These are phyloP conservation scores for Caenorhabditis sinica DNA, from an alignment of 2,888 invertebrate genomes.

Conservation along the genomic window DNA sequence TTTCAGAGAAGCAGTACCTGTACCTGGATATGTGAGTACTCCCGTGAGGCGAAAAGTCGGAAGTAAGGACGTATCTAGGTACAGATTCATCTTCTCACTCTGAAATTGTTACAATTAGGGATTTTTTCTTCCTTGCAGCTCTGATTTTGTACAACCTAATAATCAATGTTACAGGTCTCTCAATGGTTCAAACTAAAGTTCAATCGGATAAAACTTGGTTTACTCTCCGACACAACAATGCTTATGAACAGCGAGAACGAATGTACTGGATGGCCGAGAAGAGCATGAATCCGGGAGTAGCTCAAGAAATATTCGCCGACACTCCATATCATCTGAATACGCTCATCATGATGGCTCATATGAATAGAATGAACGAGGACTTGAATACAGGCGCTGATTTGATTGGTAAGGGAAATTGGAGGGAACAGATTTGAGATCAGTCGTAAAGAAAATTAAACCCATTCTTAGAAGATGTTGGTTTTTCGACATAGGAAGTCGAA, in stretches of 20 bases:
- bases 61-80: too few species aligned
- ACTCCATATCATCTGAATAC: constrained; percentile 78
- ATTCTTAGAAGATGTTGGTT: too few species aligned
- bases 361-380: constrained; percentile 76
- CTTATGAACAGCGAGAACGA: constrained; percentile 62
- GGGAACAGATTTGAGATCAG: too few species aligned
- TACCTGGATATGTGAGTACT: too few species aligned
- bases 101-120: too few species aligned
- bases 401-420: constrained; percentile 68
- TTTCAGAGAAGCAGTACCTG: too few species aligned
- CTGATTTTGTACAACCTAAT: too few species aligned
- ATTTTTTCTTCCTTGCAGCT: too few species aligned
- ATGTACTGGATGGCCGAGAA: constrained; percentile 64
- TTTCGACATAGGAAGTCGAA: too few species aligned
- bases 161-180: constrained; percentile 62
- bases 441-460: too few species aligned
- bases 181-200: constrained; percentile 62
- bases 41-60: too few species aligned
- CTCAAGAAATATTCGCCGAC: constrained; percentile 57
- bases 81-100: too few species aligned
- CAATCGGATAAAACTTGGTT: constrained; percentile 55
- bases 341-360: constrained; percentile 76
- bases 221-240: constrained; percentile 50
- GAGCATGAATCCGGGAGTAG: constrained; percentile 36
- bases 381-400: constrained; percentile 71